phyloP scores from a whole-genome alignment of 1,140 invertebrate genomes.

The Planococcus citri region DNA sequence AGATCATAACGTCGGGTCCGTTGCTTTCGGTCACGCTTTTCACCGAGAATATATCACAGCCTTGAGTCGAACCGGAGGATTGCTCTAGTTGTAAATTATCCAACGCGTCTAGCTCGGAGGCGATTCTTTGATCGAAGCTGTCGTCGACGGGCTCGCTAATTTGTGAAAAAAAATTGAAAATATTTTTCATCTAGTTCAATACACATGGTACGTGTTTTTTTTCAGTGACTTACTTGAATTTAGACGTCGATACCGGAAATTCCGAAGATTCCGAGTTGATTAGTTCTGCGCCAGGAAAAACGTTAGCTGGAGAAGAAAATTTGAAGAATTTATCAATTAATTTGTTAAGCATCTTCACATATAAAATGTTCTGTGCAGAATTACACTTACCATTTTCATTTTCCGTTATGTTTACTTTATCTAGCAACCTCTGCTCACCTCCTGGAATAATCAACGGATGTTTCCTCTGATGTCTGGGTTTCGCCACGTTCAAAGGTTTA shows the following conservation, averaged over 20 bases:
- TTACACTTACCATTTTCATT: neutral
- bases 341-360: no score
- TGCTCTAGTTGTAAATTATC: conserved; percentile 39
- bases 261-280: neutral
- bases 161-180: neutral
- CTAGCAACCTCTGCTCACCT: conserved; percentile 31
- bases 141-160: conserved; percentile 27
- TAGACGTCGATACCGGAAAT: neutral
- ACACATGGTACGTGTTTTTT: neutral
- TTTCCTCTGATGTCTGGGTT: conserved; percentile 69
- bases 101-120: conserved; percentile 48
- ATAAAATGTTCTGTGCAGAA: no score
- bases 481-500: conserved; percentile 44
- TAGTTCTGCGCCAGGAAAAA: neutral
- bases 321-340: neutral
- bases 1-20: neutral
- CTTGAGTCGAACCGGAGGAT: neutral
- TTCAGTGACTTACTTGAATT: neutral
- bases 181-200: no score
- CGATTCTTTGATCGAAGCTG: conserved; percentile 48
- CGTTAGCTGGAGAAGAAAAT: neutral
- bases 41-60: neutral
- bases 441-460: conserved; percentile 74
- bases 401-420: neutral
- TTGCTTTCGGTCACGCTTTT: neutral